Base-by-base conservation (phyloP, 2,113 vertebrate genomes). In the Peromyscus polionotus region DNA sequence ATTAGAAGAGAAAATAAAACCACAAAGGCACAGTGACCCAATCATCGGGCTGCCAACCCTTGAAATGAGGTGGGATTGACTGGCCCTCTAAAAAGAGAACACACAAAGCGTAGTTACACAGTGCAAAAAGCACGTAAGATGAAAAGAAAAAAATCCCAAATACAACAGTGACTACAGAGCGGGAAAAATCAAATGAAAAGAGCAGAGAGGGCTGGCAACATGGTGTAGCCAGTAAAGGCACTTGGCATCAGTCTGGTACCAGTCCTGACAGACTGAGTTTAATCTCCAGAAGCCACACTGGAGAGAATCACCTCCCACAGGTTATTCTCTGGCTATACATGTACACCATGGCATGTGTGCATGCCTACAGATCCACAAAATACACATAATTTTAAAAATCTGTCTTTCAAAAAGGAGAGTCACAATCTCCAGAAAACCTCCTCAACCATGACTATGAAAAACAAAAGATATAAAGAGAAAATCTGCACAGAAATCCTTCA, bases 91-190 rank as follows among this genome's bases (percentile, higher is more conserved):
- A 26, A 90, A 96, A 89, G 36, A 90, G 59, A 91, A 96, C 57
- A 22, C 76, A 36, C 36, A 95, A 83, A 45, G 20, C 42, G 0
- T 28, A 65, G 63, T 67, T 81, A 75, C 16, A 76, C 42, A 11
- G 76, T 86, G 9, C 33, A 93, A 83, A 97, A 86, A 45, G 42
- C 61, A 91, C 57, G 76, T 28, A 76, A 75, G 8, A 22, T 95
- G 24, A 92, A 83, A n/a, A 95, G 20, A 95, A 79, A 36, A 90
- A 80, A 93, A 73, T 92, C 68, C 90, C 76, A 93, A 96, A 95
- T 63, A 45, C 16, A 80, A 42, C 63, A 26, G 8, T 84, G 24
- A 95, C 7, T 39, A 84, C 8, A 75, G 3, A 31, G 28, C 45
- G 1, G 9, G 7, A 93, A 85, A 59, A 84, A 77, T 59, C 63